These are phyloP conservation scores for Antechinus stuartii DNA, from an alignment of 2,113 vertebrate genomes.

Conservation along the genomic window DNA sequence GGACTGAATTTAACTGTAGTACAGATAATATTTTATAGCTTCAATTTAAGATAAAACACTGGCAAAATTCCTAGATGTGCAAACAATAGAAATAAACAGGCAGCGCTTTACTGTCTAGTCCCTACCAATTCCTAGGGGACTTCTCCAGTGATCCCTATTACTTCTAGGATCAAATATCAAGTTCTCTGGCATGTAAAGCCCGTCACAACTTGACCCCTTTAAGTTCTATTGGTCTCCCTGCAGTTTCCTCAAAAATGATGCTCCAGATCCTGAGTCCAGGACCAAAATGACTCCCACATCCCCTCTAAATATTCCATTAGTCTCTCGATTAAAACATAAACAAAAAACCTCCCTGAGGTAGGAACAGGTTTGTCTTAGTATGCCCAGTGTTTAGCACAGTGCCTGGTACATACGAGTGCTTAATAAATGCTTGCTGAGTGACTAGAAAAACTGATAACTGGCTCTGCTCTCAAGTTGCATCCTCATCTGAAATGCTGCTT, in stretches of 20 bases:
- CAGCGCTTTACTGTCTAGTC: background rate
- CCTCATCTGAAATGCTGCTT: background rate
- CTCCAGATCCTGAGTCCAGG: background rate
- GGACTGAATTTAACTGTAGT: background rate
- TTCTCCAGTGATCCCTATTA: background rate
- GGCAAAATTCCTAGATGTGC: background rate
- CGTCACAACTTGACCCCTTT: background rate
- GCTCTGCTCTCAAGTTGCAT: background rate
- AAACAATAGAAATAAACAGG: background rate
- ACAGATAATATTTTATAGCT: background rate
- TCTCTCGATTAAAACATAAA: background rate
- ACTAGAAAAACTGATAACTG: background rate
- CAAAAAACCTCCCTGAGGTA: background rate
- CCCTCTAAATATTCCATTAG: background rate
- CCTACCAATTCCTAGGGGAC: background rate
- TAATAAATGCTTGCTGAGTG: background rate
- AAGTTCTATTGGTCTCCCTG: background rate
- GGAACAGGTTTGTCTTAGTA: background rate
- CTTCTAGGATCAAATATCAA: background rate
- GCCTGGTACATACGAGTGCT: background rate
- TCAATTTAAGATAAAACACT: background rate
- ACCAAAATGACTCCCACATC: background rate
- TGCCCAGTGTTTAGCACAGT: background rate
- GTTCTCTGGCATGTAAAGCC: background rate
- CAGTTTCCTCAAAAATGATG: background rate